Percentiles rank a stretch among this genome's conserved stretches.
phyloP scores from a whole-genome alignment of 2,888 invertebrate genomes.

The Sinopyrophorus schimmeli region DNA sequence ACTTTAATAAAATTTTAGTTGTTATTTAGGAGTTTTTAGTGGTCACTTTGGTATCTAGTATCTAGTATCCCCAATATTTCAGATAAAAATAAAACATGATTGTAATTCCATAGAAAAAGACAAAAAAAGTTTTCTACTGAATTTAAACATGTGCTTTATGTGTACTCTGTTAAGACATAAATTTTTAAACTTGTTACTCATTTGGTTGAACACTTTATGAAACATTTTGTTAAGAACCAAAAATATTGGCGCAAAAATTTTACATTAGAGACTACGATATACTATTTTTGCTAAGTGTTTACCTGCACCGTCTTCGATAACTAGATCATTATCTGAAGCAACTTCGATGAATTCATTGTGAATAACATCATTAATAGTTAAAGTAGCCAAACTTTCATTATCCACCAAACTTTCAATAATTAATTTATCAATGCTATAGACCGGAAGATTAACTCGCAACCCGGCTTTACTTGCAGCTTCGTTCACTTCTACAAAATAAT shows the following conservation, averaged over 20 bases:
- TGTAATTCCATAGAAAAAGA: too few species aligned
- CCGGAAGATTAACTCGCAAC: slow-evolving; percentile 55
- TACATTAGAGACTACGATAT: too few species aligned
- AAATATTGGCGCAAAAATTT: too few species aligned
- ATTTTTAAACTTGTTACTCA: not conserved
- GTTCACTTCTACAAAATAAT: slow-evolving; percentile 43
- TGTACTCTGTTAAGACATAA: too few species aligned
- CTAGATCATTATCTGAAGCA: slow-evolving; percentile 38
- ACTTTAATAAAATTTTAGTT: too few species aligned
- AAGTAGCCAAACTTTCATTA: slow-evolving; percentile 37
- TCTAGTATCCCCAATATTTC: too few species aligned
- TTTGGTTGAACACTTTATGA: not conserved
- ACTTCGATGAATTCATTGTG: slow-evolving; percentile 36
- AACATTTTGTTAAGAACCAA: too few species aligned
- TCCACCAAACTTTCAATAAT: slow-evolving; percentile 56
- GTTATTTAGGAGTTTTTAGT: too few species aligned
- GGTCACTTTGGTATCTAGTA: too few species aligned
- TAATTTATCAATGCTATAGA: slow-evolving; percentile 58
- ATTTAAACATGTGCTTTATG: too few species aligned
- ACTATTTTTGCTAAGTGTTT: not conserved
- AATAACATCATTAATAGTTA: slow-evolving; percentile 44
- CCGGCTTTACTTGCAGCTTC: slow-evolving; percentile 51
- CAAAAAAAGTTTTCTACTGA: too few species aligned
- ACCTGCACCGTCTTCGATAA: slow-evolving; percentile 10
- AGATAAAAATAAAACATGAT: too few species aligned